phyloP scores from a whole-genome alignment of 2,797 vertebrate genomes.

The Tokudaia tokunoshimensis region DNA sequence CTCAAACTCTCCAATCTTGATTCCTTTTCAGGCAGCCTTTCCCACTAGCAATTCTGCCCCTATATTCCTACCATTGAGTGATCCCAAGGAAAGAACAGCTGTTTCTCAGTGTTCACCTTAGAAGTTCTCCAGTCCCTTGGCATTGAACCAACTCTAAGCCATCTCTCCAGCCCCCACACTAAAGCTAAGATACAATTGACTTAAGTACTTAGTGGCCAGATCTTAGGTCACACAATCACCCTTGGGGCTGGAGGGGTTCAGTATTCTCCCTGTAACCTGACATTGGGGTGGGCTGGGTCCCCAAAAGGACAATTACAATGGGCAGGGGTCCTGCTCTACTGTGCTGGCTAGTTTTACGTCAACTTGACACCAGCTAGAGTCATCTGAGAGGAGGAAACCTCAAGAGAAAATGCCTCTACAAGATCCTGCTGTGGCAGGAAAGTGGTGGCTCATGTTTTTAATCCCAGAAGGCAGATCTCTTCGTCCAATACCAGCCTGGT shows the following conservation, averaged over 20 bases:
- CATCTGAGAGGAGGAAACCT: neutral
- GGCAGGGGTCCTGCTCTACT: neutral
- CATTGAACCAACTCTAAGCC: neutral
- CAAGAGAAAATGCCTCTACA: neutral
- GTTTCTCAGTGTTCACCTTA: neutral
- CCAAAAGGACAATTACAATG: neutral
- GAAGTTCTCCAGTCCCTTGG: neutral
- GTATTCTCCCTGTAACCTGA: neutral
- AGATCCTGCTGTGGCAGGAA: neutral
- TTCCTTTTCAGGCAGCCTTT: neutral
- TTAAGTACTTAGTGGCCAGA: neutral
- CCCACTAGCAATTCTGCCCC: neutral
- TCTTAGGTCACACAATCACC: neutral
- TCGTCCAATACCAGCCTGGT: neutral
- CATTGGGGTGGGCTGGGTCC: neutral
- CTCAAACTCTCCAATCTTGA: neutral
- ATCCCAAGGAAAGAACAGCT: neutral
- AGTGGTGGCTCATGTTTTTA: neutral
- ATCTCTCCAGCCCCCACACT: neutral
- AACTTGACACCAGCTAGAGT: neutral
- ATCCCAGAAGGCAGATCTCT: neutral
- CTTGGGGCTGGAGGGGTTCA: neutral
- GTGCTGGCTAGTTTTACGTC: neutral
- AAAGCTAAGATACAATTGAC: neutral
- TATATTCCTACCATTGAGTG: neutral